These are phyloP conservation scores for Urocynchramus pylzowi DNA, from an alignment of 2,113 vertebrate genomes.

Conservation along the genomic window DNA sequence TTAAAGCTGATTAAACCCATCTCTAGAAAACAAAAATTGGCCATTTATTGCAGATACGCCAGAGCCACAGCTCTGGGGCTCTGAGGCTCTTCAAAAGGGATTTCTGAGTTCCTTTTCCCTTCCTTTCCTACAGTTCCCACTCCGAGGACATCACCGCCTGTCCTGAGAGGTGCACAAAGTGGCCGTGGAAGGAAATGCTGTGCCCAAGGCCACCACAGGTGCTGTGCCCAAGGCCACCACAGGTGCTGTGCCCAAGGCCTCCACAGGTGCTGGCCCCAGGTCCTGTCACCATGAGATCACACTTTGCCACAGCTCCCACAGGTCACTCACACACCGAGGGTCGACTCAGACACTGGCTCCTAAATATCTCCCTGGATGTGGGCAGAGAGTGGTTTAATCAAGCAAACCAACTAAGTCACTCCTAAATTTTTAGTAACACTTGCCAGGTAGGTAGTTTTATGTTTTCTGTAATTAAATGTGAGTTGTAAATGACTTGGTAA, in stretches of 20 bases:
- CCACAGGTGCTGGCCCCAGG: accelerated
- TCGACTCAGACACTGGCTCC: accelerated
- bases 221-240: background rate
- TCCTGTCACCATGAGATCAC: accelerated
- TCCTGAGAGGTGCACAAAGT: background rate
- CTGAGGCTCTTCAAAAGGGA: background rate
- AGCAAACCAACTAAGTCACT: background rate
- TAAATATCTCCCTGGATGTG: accelerated
- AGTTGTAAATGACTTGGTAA: background rate
- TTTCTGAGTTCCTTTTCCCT: background rate
- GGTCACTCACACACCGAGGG: accelerated
- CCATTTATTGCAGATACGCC: accelerated
- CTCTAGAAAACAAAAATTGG: background rate
- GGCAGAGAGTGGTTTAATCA: background rate
- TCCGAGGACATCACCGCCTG: accelerated
- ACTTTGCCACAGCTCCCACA: accelerated
- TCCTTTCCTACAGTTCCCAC: background rate
- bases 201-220: background rate
- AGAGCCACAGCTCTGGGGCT: background rate
- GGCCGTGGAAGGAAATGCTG: background rate
- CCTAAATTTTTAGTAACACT: background rate
- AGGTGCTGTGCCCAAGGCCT: background rate
- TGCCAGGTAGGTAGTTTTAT: background rate
- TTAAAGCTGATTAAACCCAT: background rate
- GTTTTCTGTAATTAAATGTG: background rate